Evolutionary conservation across 2,797 vertebrate genomes (phyloP).

Genomic region (Cygnus olor): DNA sequence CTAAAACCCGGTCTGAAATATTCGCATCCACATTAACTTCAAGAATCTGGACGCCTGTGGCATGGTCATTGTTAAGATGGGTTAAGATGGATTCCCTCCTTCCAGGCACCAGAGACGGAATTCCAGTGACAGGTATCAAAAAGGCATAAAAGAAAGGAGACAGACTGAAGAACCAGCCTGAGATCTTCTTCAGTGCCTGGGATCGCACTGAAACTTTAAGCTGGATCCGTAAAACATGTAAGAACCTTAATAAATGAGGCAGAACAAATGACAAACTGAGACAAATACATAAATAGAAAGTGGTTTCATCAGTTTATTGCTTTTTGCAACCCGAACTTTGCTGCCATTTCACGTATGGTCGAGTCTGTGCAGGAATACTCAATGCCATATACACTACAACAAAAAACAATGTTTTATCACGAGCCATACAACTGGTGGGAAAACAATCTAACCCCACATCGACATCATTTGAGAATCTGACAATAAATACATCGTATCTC

Average conservation of each 20-base stretch:
- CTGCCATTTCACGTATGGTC: neutral
- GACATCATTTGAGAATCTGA: neutral
- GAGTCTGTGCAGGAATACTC: neutral
- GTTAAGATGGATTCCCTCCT: neutral
- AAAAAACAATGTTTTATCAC: neutral
- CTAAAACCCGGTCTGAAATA: neutral
- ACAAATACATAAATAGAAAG: neutral
- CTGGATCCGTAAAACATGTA: accelerated
- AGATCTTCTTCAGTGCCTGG: neutral
- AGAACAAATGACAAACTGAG: neutral
- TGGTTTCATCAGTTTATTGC: conserved; percentile 58
- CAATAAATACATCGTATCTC: conserved; percentile 5
- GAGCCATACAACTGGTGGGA: neutral
- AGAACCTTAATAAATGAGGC: neutral
- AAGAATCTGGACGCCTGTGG: neutral
- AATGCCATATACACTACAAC: neutral
- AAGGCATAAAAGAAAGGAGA: neutral
- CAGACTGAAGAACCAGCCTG: neutral
- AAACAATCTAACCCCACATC: neutral
- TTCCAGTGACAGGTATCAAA: neutral
- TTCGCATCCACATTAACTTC: neutral
- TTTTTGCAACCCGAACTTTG: conserved; percentile 8
- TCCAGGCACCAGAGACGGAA: neutral
- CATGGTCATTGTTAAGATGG: neutral
- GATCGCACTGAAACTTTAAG: neutral